These are phyloP conservation scores for Parnassius glacialis DNA, from an alignment of 2,888 invertebrate species.

Conservation along the genomic window DNA sequence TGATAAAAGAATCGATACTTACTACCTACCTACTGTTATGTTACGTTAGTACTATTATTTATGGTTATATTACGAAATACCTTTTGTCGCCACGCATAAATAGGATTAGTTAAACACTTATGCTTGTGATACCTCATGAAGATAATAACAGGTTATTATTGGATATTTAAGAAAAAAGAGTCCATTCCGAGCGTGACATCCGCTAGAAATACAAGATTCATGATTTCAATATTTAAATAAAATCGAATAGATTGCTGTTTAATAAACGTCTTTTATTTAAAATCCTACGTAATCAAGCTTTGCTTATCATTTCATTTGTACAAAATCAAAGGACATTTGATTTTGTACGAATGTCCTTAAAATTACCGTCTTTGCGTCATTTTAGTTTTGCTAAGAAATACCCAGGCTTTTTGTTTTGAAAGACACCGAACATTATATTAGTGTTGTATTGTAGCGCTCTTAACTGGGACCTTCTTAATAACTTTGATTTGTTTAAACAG, in stretches of 20 bases:
- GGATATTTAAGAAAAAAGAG: slow-evolving; percentile 2
- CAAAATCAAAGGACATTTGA: too few relatives aligned
- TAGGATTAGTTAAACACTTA: slow-evolving; percentile 1
- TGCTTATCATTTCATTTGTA: too few relatives aligned
- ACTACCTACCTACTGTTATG: not conserved
- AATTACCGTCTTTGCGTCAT: too few relatives aligned
- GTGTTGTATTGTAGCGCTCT: too few relatives aligned
- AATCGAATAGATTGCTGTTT: slow-evolving; percentile 25
- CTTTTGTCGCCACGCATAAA: slow-evolving; percentile 3
- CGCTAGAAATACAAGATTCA: slow-evolving; percentile 9
- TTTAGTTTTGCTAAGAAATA: too few relatives aligned
- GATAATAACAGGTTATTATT: slow-evolving; percentile 5
- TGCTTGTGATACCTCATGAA: slow-evolving; percentile 2
- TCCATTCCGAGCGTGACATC: slow-evolving; percentile 11
- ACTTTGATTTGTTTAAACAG: too few relatives aligned
- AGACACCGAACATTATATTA: too few relatives aligned
- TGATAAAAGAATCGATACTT: not conserved
- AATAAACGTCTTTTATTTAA: slow-evolving; percentile 16
- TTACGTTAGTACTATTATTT: too few relatives aligned
- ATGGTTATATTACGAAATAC: not conserved
- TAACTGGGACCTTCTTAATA: too few relatives aligned
- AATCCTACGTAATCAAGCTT: too few relatives aligned
- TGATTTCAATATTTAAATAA: slow-evolving; percentile 20
- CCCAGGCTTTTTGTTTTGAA: too few relatives aligned
- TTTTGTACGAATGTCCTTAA: too few relatives aligned